Percentiles rank a stretch among this genome's conserved stretches.
Evolutionary conservation across 64 coral and sea anemone species (phyloP).

Genomic region (Pocillopora verrucosa): DNA sequence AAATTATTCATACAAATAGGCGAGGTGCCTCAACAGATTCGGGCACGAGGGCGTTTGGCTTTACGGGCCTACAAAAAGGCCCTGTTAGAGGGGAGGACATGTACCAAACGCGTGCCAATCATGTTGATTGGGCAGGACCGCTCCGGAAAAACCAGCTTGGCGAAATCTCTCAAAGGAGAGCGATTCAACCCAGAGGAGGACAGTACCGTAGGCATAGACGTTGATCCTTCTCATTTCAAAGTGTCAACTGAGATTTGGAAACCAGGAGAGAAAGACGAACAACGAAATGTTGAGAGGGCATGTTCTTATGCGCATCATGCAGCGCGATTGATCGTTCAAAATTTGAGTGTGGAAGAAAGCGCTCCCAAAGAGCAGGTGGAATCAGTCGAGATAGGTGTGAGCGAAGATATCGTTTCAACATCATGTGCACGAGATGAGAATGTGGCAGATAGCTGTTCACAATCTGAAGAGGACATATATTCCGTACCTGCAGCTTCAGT

Average conservation of each 20-base stretch:
- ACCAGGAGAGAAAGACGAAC: background rate
- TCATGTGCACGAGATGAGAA: no score
- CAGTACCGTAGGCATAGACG: background rate
- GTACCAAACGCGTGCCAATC: background rate
- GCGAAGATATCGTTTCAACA: background rate
- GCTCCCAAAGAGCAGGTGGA: background rate
- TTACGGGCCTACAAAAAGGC: background rate
- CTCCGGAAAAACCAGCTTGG: background rate
- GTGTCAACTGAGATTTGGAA: background rate
- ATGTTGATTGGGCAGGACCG: background rate
- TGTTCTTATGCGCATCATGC: background rate
- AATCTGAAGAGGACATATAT: background rate
- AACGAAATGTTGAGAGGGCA: background rate
- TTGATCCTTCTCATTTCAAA: background rate
- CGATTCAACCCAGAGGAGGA: background rate
- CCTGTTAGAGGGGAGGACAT: background rate
- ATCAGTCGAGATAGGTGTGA: no score
- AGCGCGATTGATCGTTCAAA: background rate
- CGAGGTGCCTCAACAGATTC: background rate
- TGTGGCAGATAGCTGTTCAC: no score
- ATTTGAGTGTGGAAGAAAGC: background rate
- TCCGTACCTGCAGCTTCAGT: background rate
- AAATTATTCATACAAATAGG: no score
- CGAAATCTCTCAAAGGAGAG: background rate
- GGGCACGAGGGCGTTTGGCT: background rate